Base-by-base conservation (phyloP, 35 echinoderm and acorn worm genomes). In the Apostichopus parvimensis region DNA sequence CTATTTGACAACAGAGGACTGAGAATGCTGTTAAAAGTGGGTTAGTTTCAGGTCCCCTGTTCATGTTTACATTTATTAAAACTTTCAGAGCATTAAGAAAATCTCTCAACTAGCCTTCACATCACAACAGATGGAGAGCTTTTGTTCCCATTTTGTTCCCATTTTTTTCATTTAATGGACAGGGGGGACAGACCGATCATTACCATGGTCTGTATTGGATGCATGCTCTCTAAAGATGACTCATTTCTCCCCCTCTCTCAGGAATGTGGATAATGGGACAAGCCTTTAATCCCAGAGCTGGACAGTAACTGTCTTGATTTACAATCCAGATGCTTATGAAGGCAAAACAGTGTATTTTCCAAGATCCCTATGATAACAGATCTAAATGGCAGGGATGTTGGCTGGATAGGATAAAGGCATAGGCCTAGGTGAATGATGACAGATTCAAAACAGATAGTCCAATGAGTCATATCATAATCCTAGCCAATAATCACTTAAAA, bases 371-470 rank as follows among this genome's bases (percentile, higher is more conserved):
- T 45, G 25, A 82, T 82, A 82, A 82, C 79, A 82, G 79, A 55
- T 45, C 17, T 18, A 53, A 17, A 45, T 55, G 79, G 25, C 6
- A 14, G 52, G 20, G 53, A 1, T 68, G 11, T 13, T 18, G 34
- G 34, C 64, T 68, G 18, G 64, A 68, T 68, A 68, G 5, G 18
- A 18, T 11, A 11, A 68, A 68, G 64, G 11, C 64, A 68, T 8
- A 68, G 64, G 9, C 64, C 18, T 68, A 68, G 11, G 18, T 45
- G 18, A 68, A 0, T 55, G 18, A 45, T 82, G 79, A 82, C 52
- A 82, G 79, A 82, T n/a, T 54, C 34, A 82, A 82, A 54, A 82
- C 79, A 82, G 79, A 82, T 82, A 53, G n/a, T 20, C 34, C 34
- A 45, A 45, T 82, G 79, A 82, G 79, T 82, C 79, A 82, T 82